Conservation (phyloP, 2,888 invertebrate genomes). For the Amphiduros pacificus region DNA sequence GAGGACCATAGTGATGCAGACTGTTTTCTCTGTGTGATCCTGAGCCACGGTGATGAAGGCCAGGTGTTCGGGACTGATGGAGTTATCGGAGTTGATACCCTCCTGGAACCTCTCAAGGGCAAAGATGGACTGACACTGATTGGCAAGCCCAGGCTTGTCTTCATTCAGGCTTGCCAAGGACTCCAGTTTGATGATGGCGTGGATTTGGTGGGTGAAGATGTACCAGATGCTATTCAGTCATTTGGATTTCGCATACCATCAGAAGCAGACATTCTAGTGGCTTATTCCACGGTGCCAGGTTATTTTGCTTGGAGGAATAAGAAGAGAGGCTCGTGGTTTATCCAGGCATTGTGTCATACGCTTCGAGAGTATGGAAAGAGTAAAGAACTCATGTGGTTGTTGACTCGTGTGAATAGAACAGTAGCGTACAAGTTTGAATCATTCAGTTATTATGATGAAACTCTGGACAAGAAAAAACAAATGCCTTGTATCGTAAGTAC, state of each 20-base stretch:
- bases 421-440: slow-evolving; percentile 92
- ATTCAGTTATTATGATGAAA: slow-evolving; percentile 39
- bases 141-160: slow-evolving; percentile 81
- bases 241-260: slow-evolving; percentile 70
- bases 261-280: slow-evolving; percentile 91
- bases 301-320: slow-evolving; percentile 95
- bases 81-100: slow-evolving; percentile 78
- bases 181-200: slow-evolving; percentile 46
- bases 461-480: slow-evolving; percentile 43
- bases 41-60: slow-evolving; percentile 89
- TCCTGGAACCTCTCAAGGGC: slow-evolving; percentile 68
- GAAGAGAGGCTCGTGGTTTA: slow-evolving; percentile 93
- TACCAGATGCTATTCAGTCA: slow-evolving; percentile 64
- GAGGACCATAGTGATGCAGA: slow-evolving; percentile 81
- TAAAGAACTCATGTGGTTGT: slow-evolving; percentile 79
- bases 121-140: slow-evolving; percentile 79
- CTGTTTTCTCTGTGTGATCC: slow-evolving; percentile 79
- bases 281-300: slow-evolving; percentile 92
- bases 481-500: slow-evolving; percentile 30
- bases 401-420: slow-evolving; percentile 71
- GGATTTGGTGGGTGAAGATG: slow-evolving; percentile 34
- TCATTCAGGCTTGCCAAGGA: slow-evolving; percentile 66
- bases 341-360: slow-evolving; percentile 85
- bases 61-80: slow-evolving; percentile 84
- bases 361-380: slow-evolving; percentile 73